A percentile compares a stretch with the other conserved stretches of the same genome.
These are phyloP conservation scores for Chloromyia formosa DNA, from an alignment of 2,888 invertebrate genomes.

Conservation along the genomic window DNA sequence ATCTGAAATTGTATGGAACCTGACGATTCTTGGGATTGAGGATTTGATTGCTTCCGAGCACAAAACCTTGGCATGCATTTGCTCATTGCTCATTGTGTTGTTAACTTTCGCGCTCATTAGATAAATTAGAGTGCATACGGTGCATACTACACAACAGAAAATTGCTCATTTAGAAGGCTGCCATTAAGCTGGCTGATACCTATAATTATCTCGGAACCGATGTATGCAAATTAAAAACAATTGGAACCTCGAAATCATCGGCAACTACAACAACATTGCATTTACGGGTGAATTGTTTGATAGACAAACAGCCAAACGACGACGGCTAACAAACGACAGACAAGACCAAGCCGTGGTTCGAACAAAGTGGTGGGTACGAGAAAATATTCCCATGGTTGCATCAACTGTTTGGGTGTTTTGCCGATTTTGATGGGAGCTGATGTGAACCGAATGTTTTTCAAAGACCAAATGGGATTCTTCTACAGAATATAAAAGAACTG, in stretches of 20 bases:
- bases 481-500: too few relatives aligned
- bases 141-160: conserved; percentile 11
- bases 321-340: background rate
- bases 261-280: background rate
- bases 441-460: background rate
- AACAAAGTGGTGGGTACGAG: background rate
- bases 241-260: conserved; percentile 34
- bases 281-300: conserved; percentile 15
- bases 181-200: conserved; percentile 33
- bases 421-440: background rate
- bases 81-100: conserved; percentile 41
- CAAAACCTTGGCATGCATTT: conserved; percentile 39
- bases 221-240: conserved; percentile 46
- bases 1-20: conserved; percentile 26
- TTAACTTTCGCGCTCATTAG: conserved; percentile 38
- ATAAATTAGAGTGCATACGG: conserved; percentile 44
- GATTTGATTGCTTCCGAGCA: conserved; percentile 34
- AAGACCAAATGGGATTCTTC: background rate
- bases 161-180: conserved; percentile 44
- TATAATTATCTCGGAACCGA: conserved; percentile 34
- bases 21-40: conserved; percentile 23
- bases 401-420: background rate
- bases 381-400: conserved; percentile 16
- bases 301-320: background rate
- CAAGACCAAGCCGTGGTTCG: background rate